Base-by-base conservation (phyloP, 2,797 vertebrate genomes). In the Melanotaenia pygmaea region DNA sequence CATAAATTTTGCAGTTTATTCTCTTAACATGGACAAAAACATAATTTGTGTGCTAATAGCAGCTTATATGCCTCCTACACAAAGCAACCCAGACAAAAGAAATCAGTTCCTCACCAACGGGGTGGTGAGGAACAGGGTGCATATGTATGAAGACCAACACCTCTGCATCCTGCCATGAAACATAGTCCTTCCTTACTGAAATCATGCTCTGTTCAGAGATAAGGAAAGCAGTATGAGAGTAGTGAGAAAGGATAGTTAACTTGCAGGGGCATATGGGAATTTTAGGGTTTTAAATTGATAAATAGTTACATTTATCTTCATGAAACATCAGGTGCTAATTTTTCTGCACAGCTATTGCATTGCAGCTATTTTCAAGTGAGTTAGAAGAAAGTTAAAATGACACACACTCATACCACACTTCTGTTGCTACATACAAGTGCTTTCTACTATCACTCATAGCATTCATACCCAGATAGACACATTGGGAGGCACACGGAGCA, bases 31-130 rank as follows among this genome's bases (percentile, higher is more conserved):
- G 37, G 8, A 35, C 26, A 11, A 22, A 64, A 13, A 65, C 18
- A 56, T 20, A 26, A 24, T 63, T 63, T 76, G 51, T 38, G 0
- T 37, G 61, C 45, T 30, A 72, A 69, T 58, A 79, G 80, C 74
- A 86, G 60, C 58, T 58, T 13, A 11, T 24, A 0, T 2, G 0
- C 43, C 61, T 67, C 85, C 72, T 76, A 80, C 81, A 79, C 56
- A 80, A 59, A 79, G 61, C 76, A 83, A 84, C 53, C 81, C 80
- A 86, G 6, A 72, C 64, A 67, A 78, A 77, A 72, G 60, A 78
- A 50, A 79, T 61, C 1, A 28, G n/a, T 30, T 59, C 47, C 58
- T 59, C 30, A 14, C 24, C 9, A 11, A 8, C 8, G 26, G 26
- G 26, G 26, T 28, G 26, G 26, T 28, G 26, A 28, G 26, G 2